Evolutionary conservation across 2,797 vertebrate species (phyloP).

Genomic region (Eospalax fontanierii): DNA sequence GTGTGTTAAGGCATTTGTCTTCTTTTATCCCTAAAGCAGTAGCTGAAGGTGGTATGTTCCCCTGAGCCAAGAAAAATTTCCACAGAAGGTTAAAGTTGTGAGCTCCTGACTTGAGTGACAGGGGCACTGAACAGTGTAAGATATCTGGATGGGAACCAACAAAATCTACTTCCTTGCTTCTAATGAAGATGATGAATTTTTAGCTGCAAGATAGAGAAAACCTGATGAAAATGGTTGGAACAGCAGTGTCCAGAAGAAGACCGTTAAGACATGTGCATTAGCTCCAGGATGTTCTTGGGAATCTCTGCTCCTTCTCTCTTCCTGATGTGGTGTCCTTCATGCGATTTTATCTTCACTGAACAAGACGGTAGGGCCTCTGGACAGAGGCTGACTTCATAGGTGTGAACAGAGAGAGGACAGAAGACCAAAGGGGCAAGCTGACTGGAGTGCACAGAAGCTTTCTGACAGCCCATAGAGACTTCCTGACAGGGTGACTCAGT

Average conservation of each 20-base stretch:
- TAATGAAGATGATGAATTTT: slow-evolving; percentile 2
- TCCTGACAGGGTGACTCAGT: background rate
- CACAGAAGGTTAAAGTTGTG: background rate
- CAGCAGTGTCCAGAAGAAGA: background rate
- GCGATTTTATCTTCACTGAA: background rate
- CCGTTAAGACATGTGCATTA: background rate
- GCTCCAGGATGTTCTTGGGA: background rate
- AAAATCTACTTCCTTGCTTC: background rate
- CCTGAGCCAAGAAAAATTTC: background rate
- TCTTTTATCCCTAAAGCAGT: background rate
- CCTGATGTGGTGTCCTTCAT: background rate
- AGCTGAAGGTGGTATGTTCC: background rate
- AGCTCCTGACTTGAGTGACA: background rate
- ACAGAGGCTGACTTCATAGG: background rate
- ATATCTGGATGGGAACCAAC: background rate
- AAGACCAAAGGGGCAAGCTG: background rate
- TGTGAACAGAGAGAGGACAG: background rate
- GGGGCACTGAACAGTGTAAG: background rate
- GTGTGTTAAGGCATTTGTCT: background rate
- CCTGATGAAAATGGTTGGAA: background rate
- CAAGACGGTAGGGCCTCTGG: background rate
- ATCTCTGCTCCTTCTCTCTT: background rate
- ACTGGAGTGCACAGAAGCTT: background rate
- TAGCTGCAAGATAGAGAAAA: background rate
- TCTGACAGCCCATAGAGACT: background rate